These are phyloP conservation scores for Cryptotermes secundus DNA, from an alignment of 1,140 invertebrate species.

Conservation along the genomic window DNA sequence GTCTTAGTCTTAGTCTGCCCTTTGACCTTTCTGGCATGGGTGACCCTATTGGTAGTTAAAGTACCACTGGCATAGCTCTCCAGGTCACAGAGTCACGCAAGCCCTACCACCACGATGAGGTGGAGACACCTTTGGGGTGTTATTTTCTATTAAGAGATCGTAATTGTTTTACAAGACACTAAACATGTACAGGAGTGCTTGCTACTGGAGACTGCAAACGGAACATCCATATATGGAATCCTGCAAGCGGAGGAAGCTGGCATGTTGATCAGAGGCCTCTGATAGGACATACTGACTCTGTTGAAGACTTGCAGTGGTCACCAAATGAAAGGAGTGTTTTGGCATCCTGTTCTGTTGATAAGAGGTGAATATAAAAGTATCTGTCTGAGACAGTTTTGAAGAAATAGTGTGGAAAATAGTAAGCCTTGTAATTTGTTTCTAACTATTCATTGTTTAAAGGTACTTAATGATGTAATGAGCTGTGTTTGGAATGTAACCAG, in stretches of 20 bases:
- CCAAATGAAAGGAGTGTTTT: constrained; percentile 92
- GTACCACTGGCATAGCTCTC: no score
- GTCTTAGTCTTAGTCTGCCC: no score
- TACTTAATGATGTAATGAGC: no score
- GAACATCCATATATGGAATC: constrained; percentile 92
- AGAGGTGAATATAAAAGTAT: constrained; percentile 52
- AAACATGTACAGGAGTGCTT: constrained; percentile 59
- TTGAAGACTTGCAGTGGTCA: constrained; percentile 99
- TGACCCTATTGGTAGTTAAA: no score
- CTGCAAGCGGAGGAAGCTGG: constrained; percentile 73
- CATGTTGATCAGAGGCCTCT: constrained; percentile 85
- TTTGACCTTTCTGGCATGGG: no score
- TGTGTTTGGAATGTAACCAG: neutral
- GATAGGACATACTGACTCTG: constrained; percentile 84
- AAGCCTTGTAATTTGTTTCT: neutral
- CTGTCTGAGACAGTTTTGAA: no score
- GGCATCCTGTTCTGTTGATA: constrained; percentile 94
- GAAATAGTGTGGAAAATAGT: no score
- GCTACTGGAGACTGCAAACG: constrained; percentile 88
- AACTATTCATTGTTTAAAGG: neutral
- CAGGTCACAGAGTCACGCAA: no score
- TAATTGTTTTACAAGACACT: neutral
- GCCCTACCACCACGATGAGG: no score
- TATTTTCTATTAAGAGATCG: no score
- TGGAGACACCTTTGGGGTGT: no score